These are phyloP conservation scores for Platysteira castanea DNA, from an alignment of 2,113 vertebrate genomes.

Conservation along the genomic window DNA sequence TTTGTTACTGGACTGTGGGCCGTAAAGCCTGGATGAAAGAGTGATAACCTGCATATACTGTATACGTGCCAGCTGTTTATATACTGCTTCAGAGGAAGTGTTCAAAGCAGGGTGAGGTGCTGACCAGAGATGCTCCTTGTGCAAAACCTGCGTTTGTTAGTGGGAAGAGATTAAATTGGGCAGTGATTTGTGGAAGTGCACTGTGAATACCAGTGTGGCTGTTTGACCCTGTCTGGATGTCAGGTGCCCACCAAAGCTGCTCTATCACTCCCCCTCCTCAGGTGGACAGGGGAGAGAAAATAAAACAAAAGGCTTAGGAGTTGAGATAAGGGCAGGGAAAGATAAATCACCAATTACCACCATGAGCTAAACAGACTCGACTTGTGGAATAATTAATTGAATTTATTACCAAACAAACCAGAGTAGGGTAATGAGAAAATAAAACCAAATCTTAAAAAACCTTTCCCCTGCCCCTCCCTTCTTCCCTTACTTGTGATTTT, in stretches of 20 bases:
- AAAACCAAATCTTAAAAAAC: not conserved
- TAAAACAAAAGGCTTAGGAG: not conserved
- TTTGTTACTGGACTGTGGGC: not conserved
- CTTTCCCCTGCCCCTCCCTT: not conserved
- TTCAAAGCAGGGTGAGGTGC: not conserved
- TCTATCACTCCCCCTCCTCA: not conserved
- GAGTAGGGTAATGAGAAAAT: not conserved
- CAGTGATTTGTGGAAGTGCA: not conserved
- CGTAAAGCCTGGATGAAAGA: not conserved
- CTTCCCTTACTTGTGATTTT: not conserved
- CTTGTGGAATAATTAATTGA: not conserved
- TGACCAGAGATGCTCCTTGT: not conserved
- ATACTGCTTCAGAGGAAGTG: not conserved
- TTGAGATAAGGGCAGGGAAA: not conserved
- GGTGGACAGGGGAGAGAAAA: not conserved
- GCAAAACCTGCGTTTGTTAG: not conserved
- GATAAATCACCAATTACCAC: not conserved
- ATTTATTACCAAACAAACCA: not conserved
- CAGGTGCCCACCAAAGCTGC: too few relatives aligned
- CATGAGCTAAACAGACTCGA: not conserved
- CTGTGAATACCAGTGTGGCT: not conserved
- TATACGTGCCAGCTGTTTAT: not conserved
- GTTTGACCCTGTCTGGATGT: not conserved
- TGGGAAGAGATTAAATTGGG: not conserved
- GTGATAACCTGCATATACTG: not conserved